Base-by-base conservation (phyloP, 2,888 invertebrate genomes). In the Nemapogon koenigi region DNA sequence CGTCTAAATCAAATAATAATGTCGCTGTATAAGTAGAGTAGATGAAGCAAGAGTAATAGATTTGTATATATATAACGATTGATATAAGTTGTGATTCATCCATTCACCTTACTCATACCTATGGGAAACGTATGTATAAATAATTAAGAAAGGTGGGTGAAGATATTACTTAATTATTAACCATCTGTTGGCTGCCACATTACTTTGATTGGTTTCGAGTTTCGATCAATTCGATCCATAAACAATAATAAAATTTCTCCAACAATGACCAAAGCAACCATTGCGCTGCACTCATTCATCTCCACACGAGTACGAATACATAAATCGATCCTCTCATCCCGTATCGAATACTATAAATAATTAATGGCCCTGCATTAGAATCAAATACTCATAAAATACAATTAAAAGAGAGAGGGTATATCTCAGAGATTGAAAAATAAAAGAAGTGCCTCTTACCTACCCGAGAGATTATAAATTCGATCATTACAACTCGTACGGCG, bases 361-460 rank as follows among this genome's bases (percentile, higher is more conserved):
- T 75, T 75, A 76, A 79, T 76, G 71, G 72, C 57, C 65, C 60
- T 52, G 64, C 64, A 78, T 78, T 76, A 76, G 76, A 79, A 79
- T 79, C 78, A 76, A 76, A 78, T 72, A 71, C 73, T 72, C 76
- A 76, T 76, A 76, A 79, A 79, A 78, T 75, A 79, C 76, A 79
- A 78, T 79, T 75, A 76, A 76, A 75, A 72, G 69, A 59, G 61
- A 70, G 64, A 71, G 67, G 69, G 62, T 61, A 67, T 62, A 69
- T 65, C 61, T 68, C 59, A 55, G 52, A 56, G 67, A 64, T 63
- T 58, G 55, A 38, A 72, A 73, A 75, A 75, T 67, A 72, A 75
- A 71, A 70, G 63, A 72, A 61, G 47, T 55, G 52, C 52, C 56
- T 63, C 62, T 66, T 73, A 75, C 73, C 73, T 70, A 72, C 73